Conservation (phyloP, 1,140 invertebrate genomes). For the Diachasma alloeum region DNA sequence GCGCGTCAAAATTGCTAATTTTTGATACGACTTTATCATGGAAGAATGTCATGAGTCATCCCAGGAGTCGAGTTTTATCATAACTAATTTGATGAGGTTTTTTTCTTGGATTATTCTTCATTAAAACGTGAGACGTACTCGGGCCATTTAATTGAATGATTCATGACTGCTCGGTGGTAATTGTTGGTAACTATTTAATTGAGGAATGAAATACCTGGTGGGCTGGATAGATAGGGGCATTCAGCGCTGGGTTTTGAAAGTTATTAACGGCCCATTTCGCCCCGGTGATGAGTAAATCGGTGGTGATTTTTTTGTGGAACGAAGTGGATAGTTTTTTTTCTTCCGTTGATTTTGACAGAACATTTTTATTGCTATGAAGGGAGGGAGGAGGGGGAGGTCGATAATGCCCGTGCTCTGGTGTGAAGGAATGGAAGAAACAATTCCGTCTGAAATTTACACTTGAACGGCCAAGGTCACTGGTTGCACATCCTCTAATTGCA, state of each 20-base stretch:
- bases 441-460: background rate
- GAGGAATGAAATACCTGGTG: background rate
- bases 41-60: background rate
- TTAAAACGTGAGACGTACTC: background rate
- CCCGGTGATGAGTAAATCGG: too few species aligned
- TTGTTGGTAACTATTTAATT: background rate
- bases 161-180: background rate
- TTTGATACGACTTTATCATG: background rate
- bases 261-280: too few species aligned
- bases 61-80: background rate
- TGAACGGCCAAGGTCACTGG: conserved; percentile 12
- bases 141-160: background rate
- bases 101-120: background rate
- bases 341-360: too few species aligned
- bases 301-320: too few species aligned
- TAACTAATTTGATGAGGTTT: background rate
- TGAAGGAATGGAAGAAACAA: background rate
- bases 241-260: background rate
- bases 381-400: too few species aligned
- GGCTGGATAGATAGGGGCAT: background rate
- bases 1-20: background rate
- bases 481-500: background rate
- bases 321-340: too few species aligned
- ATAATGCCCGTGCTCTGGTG: too few species aligned
- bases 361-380: too few species aligned